A percentile compares a stretch with the other conserved stretches of the same genome.
Evolutionary conservation across 2,888 invertebrate species (phyloP).

Genomic region (Coleophora flavipennella): DNA sequence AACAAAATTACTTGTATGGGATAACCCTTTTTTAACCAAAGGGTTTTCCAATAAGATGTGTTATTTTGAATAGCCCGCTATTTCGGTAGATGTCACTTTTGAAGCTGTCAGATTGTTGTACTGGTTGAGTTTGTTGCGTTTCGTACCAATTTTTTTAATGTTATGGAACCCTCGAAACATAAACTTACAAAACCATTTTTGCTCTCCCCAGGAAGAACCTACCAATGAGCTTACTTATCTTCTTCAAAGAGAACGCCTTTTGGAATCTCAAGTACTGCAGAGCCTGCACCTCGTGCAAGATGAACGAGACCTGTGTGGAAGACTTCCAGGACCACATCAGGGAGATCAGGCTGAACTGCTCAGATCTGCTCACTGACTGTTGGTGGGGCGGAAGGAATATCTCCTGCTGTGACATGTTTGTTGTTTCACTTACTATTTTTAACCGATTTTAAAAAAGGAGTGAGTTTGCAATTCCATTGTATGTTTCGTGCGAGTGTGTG

Average conservation of each 20-base stretch:
- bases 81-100: too few species aligned
- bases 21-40: too few species aligned
- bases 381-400: conserved; percentile 45
- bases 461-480: too few species aligned
- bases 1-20: too few species aligned
- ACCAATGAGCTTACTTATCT: conserved; percentile 23
- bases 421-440: too few species aligned
- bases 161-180: not conserved
- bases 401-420: conserved; percentile 49
- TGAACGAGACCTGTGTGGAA: conserved; percentile 36
- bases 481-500: too few species aligned
- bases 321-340: conserved; percentile 28
- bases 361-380: conserved; percentile 42
- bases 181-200: conserved; percentile 1
- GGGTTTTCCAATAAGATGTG: too few species aligned
- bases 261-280: conserved; percentile 47
- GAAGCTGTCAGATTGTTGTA: too few species aligned
- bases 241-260: conserved; percentile 44
- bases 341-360: conserved; percentile 37
- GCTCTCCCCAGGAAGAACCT: conserved; percentile 30
- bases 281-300: conserved; percentile 35
- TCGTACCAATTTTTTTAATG: too few species aligned
- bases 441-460: too few species aligned
- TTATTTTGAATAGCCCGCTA: too few species aligned
- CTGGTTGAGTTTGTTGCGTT: too few species aligned